Evolutionary conservation across 2,113 vertebrate genomes (phyloP).

Genomic region (Aphelocoma coerulescens): DNA sequence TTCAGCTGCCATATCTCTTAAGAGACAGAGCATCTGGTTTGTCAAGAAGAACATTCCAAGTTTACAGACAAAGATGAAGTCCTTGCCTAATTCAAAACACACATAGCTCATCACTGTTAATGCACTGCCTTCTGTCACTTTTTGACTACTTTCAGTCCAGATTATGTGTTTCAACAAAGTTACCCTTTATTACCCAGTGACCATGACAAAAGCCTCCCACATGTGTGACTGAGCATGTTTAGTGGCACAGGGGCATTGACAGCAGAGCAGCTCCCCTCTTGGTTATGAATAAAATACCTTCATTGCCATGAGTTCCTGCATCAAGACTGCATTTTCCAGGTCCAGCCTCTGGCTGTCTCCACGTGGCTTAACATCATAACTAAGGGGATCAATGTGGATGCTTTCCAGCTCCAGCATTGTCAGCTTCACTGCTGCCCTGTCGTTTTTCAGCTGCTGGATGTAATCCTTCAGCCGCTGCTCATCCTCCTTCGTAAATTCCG

Average conservation of each 20-base stretch:
- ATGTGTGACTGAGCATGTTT: neutral
- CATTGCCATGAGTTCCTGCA: constrained; percentile 94
- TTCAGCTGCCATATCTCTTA: neutral
- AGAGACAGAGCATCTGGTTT: neutral
- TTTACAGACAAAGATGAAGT: neutral
- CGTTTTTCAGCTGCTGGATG: constrained; percentile 85
- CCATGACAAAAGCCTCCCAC: neutral
- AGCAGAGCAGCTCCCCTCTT: neutral
- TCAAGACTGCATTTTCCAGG: constrained; percentile 86
- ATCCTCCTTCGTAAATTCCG: constrained; percentile 86
- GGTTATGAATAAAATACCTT: constrained; percentile 74
- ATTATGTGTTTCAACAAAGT: neutral
- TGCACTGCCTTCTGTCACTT: neutral
- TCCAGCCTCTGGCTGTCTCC: constrained; percentile 85
- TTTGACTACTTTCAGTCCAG: neutral
- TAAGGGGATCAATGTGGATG: constrained; percentile 85
- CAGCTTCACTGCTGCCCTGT: constrained; percentile 84
- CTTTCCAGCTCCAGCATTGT: constrained; percentile 88
- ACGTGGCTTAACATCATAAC: constrained; percentile 81
- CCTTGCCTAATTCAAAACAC: neutral
- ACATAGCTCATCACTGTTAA: neutral
- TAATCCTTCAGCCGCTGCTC: constrained; percentile 87
- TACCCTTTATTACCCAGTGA: neutral
- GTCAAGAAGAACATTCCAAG: neutral
- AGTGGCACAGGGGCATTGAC: neutral